Percentiles rank a stretch among this genome's conserved stretches.
These are phyloP conservation scores for Temnothorax unifasciatus DNA, from an alignment of 2,888 invertebrate genomes.

Conservation along the genomic window DNA sequence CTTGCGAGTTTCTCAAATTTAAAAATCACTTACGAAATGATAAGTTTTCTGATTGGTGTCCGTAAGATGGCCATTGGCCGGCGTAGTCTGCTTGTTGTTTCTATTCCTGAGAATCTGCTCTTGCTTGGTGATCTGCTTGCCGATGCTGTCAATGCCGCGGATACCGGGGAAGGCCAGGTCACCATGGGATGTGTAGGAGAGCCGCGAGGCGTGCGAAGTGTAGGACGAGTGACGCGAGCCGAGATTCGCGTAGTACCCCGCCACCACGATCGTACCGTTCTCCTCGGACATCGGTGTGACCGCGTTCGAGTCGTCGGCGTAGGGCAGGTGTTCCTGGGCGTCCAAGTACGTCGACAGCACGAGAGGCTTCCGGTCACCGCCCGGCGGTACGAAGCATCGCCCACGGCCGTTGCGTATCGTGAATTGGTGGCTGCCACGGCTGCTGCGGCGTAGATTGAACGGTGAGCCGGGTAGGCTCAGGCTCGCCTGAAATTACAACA, in stretches of 20 bases:
- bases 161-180: conserved; percentile 89
- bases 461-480: conserved; percentile 98
- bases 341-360: conserved; percentile 98
- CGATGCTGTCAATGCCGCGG: conserved; percentile 89
- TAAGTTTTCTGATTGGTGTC: conserved; percentile 89
- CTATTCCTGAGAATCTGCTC: conserved; percentile 91
- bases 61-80: conserved; percentile 87
- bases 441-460: conserved; percentile 96
- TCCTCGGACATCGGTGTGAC: conserved; percentile 99
- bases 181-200: conserved; percentile 97
- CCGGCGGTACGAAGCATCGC: conserved; percentile 92
- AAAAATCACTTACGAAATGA: conserved; percentile 88
- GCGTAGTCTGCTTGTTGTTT: conserved; percentile 88
- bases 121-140: conserved; percentile 93
- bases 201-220: conserved; percentile 97
- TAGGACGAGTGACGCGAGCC: conserved; percentile 97
- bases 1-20: not conserved
- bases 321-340: conserved; percentile 97
- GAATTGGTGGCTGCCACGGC: conserved; percentile 97
- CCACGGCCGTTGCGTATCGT: conserved; percentile 94
- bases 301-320: conserved; percentile 98
- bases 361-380: conserved; percentile 96
- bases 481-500: conserved; percentile 92
- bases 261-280: conserved; percentile 97
- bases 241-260: conserved; percentile 93